Evolutionary conservation across 2,888 invertebrate species (phyloP), one percentile per base, ranked within the genome.

Genomic region (Mimas tiliae): DNA sequence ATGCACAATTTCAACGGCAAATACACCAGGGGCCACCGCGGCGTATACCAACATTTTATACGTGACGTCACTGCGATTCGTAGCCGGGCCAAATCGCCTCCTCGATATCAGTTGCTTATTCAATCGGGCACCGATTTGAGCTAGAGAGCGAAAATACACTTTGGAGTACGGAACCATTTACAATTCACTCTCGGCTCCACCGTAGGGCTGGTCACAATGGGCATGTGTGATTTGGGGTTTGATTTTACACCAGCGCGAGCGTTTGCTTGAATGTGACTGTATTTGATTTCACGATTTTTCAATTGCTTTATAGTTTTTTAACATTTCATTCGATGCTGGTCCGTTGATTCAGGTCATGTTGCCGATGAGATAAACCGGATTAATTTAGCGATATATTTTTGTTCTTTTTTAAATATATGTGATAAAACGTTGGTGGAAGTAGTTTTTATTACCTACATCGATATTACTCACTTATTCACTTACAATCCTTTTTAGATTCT

Each of bases 61-160:
- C 21, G 45, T 62, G 45, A 63, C 45, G 47, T 63, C 48, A 64
- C 51, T 42, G 16, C 66, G 63, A 51, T 63, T 63, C 62, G 53
- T 45, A 62, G 45, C 33, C 64, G 62, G 67, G 65, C 67, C 70
- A 69, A 71, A 72, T 68, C 68, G 70, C 67, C 71, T 67, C 68
- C 72, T 74, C 80, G 74, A 83, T 88, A 89, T 89, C 88, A 87
- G 85, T 89, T 88, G 89, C 88, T 89, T 90, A 89, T 87, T 88
- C 88, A 87, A 89, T 89, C 83, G 84, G 75, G 72, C 72, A 67
- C 73, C 83, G 84, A 87, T 87, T 87, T 83, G 80, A 84, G 80
- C 74, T 73, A 73, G 74, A 73, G 75, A 74, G 74, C 78, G 84
- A 88, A 87, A 86, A 87, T 87, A 83, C 87, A 86, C 85, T 84